Percentiles rank a stretch among this genome's conserved stretches.
Conservation (phyloP, 2,797 vertebrate species). For the Mareca strepera region DNA sequence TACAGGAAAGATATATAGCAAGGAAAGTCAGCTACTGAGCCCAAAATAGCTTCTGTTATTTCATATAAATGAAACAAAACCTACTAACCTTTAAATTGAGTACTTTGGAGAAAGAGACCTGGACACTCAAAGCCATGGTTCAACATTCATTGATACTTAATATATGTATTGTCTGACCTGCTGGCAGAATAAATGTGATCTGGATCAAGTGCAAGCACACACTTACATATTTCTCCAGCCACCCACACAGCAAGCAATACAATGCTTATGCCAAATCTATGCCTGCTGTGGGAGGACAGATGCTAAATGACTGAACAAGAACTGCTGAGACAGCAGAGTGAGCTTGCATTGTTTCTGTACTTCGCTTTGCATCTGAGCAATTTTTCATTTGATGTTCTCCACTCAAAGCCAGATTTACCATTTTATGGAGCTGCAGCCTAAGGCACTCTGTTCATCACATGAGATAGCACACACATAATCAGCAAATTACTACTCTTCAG, state of each 20-base stretch:
- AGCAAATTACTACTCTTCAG: slow-evolving; percentile 5
- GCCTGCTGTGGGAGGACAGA: slow-evolving; percentile 14
- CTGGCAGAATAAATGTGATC: neutral
- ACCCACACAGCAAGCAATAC: neutral
- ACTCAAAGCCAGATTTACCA: neutral
- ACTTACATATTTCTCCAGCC: neutral
- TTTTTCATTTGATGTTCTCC: neutral
- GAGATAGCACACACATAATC: neutral
- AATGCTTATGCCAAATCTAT: neutral
- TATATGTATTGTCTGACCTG: neutral
- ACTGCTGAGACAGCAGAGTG: slow-evolving; percentile 32
- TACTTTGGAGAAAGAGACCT: neutral
- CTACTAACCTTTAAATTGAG: neutral
- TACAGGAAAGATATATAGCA: neutral
- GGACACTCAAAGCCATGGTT: neutral
- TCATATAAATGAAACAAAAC: neutral
- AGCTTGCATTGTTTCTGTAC: neutral
- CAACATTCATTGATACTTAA: neutral
- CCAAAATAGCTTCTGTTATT: neutral
- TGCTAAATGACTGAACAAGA: neutral
- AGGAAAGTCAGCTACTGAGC: neutral
- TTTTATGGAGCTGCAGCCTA: neutral
- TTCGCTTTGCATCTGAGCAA: neutral
- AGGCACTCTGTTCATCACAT: neutral
- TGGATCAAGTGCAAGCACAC: neutral